Evolutionary conservation across 2,888 invertebrate species (phyloP).

Genomic region (Clanis bilineata): DNA sequence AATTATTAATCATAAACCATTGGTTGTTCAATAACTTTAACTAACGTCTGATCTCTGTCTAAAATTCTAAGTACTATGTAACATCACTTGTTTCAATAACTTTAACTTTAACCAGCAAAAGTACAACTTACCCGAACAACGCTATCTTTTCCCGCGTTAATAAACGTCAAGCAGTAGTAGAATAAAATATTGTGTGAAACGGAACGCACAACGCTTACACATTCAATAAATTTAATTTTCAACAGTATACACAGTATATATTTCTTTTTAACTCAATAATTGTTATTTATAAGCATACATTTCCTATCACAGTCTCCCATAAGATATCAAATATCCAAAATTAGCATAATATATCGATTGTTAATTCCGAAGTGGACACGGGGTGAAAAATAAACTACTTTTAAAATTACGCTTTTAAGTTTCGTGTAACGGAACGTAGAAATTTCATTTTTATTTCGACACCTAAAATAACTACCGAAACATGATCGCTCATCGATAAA

Average conservation of each 20-base stretch:
- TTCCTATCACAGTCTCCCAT: not conserved
- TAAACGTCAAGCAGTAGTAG: not conserved
- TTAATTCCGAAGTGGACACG: not conserved
- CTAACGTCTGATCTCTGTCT: no score
- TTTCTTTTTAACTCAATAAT: constrained; percentile 4
- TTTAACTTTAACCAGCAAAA: no score
- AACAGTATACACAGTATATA: not conserved
- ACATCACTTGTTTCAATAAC: no score
- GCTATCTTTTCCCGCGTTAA: no score
- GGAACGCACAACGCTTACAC: not conserved
- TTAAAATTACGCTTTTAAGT: constrained; percentile 13
- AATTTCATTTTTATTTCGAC: constrained; percentile 15
- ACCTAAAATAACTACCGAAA: constrained; percentile 6
- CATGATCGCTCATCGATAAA: constrained; percentile 5
- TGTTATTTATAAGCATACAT: not conserved
- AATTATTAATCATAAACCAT: no score
- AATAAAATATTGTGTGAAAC: not conserved
- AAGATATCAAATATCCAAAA: not conserved
- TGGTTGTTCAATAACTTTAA: no score
- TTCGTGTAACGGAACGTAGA: constrained; percentile 4
- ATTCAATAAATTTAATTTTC: not conserved
- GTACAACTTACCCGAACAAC: no score
- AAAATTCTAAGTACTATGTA: no score
- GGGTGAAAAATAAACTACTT: constrained; percentile 14
- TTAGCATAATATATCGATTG: constrained; percentile 9